phyloP scores from a whole-genome alignment of 2,797 vertebrate genomes.

The Odontamblyopus lacepedii region DNA sequence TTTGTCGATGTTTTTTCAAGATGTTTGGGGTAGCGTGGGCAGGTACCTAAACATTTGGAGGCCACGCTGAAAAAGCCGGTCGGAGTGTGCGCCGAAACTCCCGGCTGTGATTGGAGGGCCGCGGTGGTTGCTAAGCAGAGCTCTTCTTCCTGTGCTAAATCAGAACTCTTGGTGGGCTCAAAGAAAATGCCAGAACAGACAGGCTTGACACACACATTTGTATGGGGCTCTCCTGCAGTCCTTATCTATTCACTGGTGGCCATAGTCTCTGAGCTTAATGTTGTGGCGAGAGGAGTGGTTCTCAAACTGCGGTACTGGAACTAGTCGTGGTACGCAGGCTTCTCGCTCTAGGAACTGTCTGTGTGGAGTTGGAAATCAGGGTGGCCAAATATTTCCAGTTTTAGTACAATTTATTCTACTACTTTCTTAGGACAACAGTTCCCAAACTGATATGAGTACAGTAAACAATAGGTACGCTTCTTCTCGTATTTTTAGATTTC shows the following conservation, averaged over 20 bases:
- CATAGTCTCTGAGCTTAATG: constrained; percentile 54
- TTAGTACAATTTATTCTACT: neutral
- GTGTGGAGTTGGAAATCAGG: neutral
- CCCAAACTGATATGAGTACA: neutral
- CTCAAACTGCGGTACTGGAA: neutral
- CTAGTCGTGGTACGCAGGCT: neutral
- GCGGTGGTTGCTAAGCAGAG: constrained; percentile 84
- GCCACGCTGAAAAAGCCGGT: constrained; percentile 61
- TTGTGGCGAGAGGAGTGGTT: constrained; percentile 35
- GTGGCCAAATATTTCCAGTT: neutral
- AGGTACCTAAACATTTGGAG: constrained; percentile 55
- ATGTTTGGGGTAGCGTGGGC: constrained; percentile 35
- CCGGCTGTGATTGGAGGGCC: constrained; percentile 79
- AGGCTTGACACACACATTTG: constrained; percentile 25
- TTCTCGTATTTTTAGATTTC: neutral
- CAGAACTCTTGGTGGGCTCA: constrained; percentile 79
- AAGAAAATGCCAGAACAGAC: constrained; percentile 69
- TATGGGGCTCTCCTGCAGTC: constrained; percentile 44
- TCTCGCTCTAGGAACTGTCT: neutral
- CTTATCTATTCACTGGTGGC: constrained; percentile 55
- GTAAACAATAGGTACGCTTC: neutral
- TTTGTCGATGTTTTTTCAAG: constrained; percentile 1
- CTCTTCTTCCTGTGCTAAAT: constrained; percentile 84
- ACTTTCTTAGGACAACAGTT: neutral
- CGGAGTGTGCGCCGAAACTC: constrained; percentile 65